Evolutionary conservation across 2,797 vertebrate species (phyloP), one percentile per base, ranked within the genome.

Genomic region (Gastrophryne carolinensis): DNA sequence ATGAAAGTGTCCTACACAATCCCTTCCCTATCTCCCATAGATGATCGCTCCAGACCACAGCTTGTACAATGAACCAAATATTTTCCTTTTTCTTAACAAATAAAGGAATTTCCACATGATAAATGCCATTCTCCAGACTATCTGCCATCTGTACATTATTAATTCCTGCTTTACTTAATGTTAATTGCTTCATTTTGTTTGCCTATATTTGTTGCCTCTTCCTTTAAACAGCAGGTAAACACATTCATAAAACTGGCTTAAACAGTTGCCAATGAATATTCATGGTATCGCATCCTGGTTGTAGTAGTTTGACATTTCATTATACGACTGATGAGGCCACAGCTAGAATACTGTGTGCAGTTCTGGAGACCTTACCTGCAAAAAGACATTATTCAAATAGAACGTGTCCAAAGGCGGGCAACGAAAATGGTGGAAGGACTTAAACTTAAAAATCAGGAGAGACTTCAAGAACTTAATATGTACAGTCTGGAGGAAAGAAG

Each of bases 181-280:
- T 86, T 90, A 92, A 90, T 90, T 83, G 86, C 80, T 88, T 87
- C 90, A 88, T 89, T 88, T 90, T 88, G 85, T 83, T 86, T 86
- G 81, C 87, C 84, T 88, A 86, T 89, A 84, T 88, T 89, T 90
- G 88, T 87, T 78, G 3, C 50, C 41, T 81, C 84, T 84, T 72
- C 57, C 79, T 75, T 60, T 74, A 81, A 86, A 84, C 89, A 91
- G 90, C 89, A 92, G 91, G 91, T 91, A 87, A 92, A 91, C 87
- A 85, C 86, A 90, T 90, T 90, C 89, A 90, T 92, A 91, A 92
- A 91, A 91, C 89, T 91, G 88, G 86, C 86, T 85, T 72, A 88
- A 91, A 91, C 90, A 92, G 87, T 92, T 92, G 91, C 87, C 87
- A 89, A 92, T 92, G 90, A 92, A 92, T 92, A 92, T 92, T 92